phyloP scores from a whole-genome alignment of 1,140 invertebrate species.

The Drosophila murphyi region DNA sequence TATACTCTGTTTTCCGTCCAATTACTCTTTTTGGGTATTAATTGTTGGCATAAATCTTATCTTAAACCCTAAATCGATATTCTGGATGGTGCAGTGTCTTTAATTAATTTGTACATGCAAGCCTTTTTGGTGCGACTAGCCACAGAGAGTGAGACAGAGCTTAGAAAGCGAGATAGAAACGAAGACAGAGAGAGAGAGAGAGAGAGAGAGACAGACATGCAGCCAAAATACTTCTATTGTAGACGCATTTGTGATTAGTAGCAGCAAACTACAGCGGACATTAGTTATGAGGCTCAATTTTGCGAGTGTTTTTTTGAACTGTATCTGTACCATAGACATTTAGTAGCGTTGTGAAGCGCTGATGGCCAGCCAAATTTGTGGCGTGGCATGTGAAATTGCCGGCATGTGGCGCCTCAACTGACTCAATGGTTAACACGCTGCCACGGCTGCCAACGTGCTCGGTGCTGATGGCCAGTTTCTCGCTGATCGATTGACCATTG shows the following conservation, averaged over 20 bases:
- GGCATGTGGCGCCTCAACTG: conserved; percentile 87
- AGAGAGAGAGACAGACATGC: conserved; percentile 50
- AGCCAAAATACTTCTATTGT: conserved; percentile 22
- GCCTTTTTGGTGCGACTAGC: conserved; percentile 44
- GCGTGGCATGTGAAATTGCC: conserved; percentile 89
- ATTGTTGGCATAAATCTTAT: neutral
- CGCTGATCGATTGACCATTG: conserved; percentile 86
- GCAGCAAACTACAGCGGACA: conserved; percentile 49
- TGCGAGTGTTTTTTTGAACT: conserved; percentile 4
- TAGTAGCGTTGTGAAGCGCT: conserved; percentile 70
- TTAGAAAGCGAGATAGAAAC: conserved; percentile 13
- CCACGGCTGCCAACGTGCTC: conserved; percentile 87
- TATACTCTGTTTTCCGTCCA: neutral
- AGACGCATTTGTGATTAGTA: conserved; percentile 50
- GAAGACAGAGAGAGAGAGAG: conserved; percentile 9
- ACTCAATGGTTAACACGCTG: conserved; percentile 88
- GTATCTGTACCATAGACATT: conserved; percentile 83
- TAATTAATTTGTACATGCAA: conserved; percentile 58
- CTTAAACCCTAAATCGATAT: neutral
- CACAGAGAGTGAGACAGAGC: conserved; percentile 25
- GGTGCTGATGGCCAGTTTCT: conserved; percentile 85
- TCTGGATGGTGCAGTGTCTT: conserved; percentile 14
- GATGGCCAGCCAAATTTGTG: conserved; percentile 87
- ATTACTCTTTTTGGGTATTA: too few relatives aligned
- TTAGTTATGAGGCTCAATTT: conserved; percentile 4